phyloP scores from a whole-genome alignment of 2,888 invertebrate species.

The Lypha dubia region DNA sequence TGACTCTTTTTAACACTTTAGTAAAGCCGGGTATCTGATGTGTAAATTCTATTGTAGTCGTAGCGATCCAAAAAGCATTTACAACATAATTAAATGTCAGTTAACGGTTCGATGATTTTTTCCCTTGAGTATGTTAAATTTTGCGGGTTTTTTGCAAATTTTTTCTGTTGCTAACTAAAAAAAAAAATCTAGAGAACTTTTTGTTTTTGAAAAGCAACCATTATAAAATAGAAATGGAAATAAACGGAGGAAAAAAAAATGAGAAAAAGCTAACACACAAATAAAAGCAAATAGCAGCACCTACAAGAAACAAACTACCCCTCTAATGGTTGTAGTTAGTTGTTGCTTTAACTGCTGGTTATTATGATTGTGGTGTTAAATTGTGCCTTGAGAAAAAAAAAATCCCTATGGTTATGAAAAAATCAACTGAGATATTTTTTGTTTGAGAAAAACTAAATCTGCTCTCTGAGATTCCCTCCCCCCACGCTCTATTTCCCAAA shows the following conservation, averaged over 20 bases:
- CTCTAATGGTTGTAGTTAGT: slow-evolving; percentile 26
- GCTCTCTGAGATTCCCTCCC: slow-evolving; percentile 1
- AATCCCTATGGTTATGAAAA: slow-evolving; percentile 37
- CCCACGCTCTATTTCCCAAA: background rate
- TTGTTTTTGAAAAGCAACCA: slow-evolving; percentile 50
- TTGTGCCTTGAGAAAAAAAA: slow-evolving; percentile 24
- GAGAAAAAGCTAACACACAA: slow-evolving; percentile 3
- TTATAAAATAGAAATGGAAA: slow-evolving; percentile 44
- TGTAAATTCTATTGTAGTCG: slow-evolving; percentile 36
- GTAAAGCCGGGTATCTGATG: slow-evolving; percentile 29
- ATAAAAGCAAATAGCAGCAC: slow-evolving; percentile 55
- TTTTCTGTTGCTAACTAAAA: slow-evolving; percentile 56
- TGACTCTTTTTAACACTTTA: slow-evolving; percentile 20
- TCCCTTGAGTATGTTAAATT: slow-evolving; percentile 54
- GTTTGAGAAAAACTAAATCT: slow-evolving; percentile 23
- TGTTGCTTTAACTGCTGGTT: slow-evolving; percentile 31
- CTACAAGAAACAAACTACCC: slow-evolving; percentile 61
- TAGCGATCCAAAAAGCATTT: slow-evolving; percentile 59
- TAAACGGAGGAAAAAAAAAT: slow-evolving; percentile 19
- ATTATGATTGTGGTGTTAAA: slow-evolving; percentile 48
- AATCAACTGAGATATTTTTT: slow-evolving; percentile 16
- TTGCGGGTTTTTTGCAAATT: background rate
- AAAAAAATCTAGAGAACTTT: slow-evolving; percentile 39
- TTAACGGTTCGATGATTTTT: slow-evolving; percentile 82
- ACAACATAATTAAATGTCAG: slow-evolving; percentile 81